These are phyloP conservation scores for Thryonomys swinderianus DNA, from an alignment of 2,113 vertebrate species.

Conservation along the genomic window DNA sequence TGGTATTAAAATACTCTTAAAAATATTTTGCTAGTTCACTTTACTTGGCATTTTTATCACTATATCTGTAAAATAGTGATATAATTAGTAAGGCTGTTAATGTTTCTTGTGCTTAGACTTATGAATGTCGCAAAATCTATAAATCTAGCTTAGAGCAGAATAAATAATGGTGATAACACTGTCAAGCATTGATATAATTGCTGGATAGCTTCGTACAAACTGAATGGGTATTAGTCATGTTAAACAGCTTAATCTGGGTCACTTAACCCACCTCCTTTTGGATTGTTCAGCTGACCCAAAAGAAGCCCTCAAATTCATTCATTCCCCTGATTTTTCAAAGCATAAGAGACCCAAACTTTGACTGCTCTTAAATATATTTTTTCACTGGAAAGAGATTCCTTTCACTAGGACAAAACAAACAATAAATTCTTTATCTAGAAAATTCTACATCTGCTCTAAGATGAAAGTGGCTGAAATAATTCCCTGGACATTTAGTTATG, in stretches of 20 bases:
- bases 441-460: neutral
- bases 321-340: conserved; percentile 7
- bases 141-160: conserved; percentile 86
- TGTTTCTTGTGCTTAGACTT: conserved; percentile 86
- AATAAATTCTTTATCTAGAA: neutral
- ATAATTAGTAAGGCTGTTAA: conserved; percentile 88
- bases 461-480: neutral
- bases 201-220: conserved; percentile 80
- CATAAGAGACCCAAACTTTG: neutral
- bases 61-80: conserved; percentile 85
- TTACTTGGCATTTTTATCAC: conserved; percentile 86
- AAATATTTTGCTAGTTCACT: conserved; percentile 86
- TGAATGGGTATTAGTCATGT: conserved; percentile 76
- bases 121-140: conserved; percentile 83
- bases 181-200: conserved; percentile 82
- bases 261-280: conserved; percentile 67
- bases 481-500: neutral
- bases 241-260: conserved; percentile 80
- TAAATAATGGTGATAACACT: conserved; percentile 86
- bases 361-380: neutral
- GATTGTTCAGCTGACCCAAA: conserved; percentile 66
- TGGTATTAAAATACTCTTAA: conserved; percentile 86
- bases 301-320: neutral
- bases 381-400: neutral
- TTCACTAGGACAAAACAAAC: conserved; percentile 36